Evolutionary conservation across 2,888 invertebrate species (phyloP).

Genomic region (Drosophila leonis): DNA sequence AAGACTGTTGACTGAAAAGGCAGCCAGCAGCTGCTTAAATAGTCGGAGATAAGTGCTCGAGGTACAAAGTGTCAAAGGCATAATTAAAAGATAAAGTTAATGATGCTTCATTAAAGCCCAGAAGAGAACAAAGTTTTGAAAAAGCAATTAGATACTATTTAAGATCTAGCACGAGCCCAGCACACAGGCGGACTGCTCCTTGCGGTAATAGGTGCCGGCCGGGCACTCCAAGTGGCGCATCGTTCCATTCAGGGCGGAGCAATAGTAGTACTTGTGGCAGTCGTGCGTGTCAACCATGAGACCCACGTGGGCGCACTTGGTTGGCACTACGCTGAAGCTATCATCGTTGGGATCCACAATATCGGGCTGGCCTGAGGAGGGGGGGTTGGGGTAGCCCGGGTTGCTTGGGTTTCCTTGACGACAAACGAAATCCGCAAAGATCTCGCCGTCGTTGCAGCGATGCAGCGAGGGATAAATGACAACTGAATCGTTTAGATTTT

Average conservation of each 20-base stretch:
- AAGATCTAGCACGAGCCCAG: conserved; percentile 72
- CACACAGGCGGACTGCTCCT: conserved; percentile 71
- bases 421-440: conserved; percentile 80
- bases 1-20: conserved; percentile 38
- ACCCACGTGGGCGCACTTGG: conserved; percentile 66
- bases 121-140: conserved; percentile 17
- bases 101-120: conserved; percentile 23
- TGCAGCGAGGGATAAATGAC: conserved; percentile 84
- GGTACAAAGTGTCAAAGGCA: conserved; percentile 29
- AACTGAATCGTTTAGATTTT: conserved; percentile 76
- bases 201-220: conserved; percentile 76
- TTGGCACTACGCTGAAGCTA: conserved; percentile 45
- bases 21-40: conserved; percentile 41
- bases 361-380: conserved; percentile 23
- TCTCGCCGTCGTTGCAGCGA: conserved; percentile 83
- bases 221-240: conserved; percentile 79
- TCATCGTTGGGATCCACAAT: conserved; percentile 52
- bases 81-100: conserved; percentile 53
- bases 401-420: conserved; percentile 34
- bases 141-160: conserved; percentile 23
- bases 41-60: conserved; percentile 25
- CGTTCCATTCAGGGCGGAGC: conserved; percentile 74
- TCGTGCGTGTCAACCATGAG: conserved; percentile 72
- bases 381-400: too few species aligned
- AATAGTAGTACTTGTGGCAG: conserved; percentile 83